Percentiles rank a stretch among this genome's conserved stretches.
Evolutionary conservation across 2,888 invertebrate species (phyloP).

Genomic region (Diaphora mendica): DNA sequence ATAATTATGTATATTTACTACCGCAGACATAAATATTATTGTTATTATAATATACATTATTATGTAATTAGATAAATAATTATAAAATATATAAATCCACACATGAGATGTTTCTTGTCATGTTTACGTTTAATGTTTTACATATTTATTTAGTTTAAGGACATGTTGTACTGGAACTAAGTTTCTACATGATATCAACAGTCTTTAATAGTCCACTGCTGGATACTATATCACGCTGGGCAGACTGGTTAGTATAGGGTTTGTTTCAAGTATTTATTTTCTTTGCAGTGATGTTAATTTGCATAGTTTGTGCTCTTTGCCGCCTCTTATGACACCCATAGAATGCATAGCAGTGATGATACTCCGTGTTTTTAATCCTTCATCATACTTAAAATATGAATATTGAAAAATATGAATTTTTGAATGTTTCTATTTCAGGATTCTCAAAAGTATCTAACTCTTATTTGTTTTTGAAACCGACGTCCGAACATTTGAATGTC

Average conservation of each 20-base stretch:
- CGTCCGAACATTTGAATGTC: neutral
- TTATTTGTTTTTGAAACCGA: neutral
- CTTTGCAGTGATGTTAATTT: too few relatives aligned
- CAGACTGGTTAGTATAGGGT: too few relatives aligned
- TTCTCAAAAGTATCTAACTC: neutral
- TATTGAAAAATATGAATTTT: neutral
- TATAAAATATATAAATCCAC: neutral
- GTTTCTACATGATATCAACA: too few relatives aligned
- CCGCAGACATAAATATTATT: slow-evolving; percentile 4
- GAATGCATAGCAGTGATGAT: too few relatives aligned
- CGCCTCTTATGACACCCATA: too few relatives aligned
- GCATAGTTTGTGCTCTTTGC: too few relatives aligned
- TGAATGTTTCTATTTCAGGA: neutral
- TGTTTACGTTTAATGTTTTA: neutral
- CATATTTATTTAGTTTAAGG: neutral
- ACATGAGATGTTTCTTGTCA: neutral
- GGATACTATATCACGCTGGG: too few relatives aligned
- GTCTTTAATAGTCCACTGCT: too few relatives aligned
- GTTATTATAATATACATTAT: neutral
- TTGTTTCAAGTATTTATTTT: too few relatives aligned
- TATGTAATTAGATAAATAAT: slow-evolving; percentile 7
- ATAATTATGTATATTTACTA: neutral
- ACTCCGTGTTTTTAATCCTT: too few relatives aligned
- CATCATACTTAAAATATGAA: too few relatives aligned
- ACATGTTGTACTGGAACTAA: neutral